phyloP scores from a whole-genome alignment of 1,140 invertebrate genomes.

The Pachypsylla venusta region DNA sequence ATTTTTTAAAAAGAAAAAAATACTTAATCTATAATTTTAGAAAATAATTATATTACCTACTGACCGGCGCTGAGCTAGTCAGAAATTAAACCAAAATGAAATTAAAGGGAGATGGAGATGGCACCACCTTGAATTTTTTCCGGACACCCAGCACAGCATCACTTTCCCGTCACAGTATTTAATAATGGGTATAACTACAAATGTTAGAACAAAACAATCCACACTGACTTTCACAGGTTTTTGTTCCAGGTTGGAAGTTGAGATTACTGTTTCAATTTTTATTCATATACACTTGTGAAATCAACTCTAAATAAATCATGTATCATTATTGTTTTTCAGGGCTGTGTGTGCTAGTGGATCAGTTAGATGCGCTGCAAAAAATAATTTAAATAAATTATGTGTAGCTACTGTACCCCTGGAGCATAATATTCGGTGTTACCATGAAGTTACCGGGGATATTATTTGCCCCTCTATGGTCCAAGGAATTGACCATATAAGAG shows the following conservation, averaged over 20 bases:
- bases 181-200: background rate
- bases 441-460: constrained; percentile 40
- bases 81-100: too few relatives aligned
- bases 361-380: background rate
- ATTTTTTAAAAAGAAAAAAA: too few relatives aligned
- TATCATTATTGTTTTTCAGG: background rate
- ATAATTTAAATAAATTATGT: constrained; percentile 10
- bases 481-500: constrained; percentile 44
- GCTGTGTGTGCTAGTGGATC: constrained; percentile 5
- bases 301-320: background rate
- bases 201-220: background rate
- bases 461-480: constrained; percentile 44
- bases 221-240: background rate
- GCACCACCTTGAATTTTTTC: too few relatives aligned
- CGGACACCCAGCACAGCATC: too few relatives aligned
- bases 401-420: constrained; percentile 24
- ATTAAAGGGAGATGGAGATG: too few relatives aligned
- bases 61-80: too few relatives aligned
- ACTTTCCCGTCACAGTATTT: too few relatives aligned
- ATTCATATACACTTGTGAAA: background rate
- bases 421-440: constrained; percentile 33
- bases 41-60: too few relatives aligned
- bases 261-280: background rate
- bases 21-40: too few relatives aligned
- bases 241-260: background rate